These are phyloP conservation scores for Ormyrus pomaceus DNA, from an alignment of 2,888 invertebrate genomes.

Conservation along the genomic window DNA sequence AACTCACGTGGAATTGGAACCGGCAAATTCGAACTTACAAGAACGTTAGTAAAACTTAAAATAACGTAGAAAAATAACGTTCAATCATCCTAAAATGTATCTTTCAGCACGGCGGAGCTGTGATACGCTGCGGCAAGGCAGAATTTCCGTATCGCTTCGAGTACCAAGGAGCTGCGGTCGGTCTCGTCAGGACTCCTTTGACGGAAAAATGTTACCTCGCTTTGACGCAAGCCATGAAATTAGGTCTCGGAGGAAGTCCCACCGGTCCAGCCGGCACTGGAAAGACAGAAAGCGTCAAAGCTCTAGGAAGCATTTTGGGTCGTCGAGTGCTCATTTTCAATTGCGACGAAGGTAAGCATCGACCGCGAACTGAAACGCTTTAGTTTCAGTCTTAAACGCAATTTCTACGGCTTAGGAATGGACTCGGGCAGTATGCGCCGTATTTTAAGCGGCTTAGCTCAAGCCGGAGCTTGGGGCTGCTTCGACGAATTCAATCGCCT, in stretches of 20 bases:
- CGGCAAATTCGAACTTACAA: slow-evolving; percentile 86
- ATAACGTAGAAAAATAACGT: not conserved
- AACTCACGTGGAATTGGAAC: slow-evolving; percentile 90
- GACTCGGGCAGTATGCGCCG: slow-evolving; percentile 81
- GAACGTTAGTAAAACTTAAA: slow-evolving; percentile 59
- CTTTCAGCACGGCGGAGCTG: slow-evolving; percentile 78
- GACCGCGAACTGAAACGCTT: too few species aligned
- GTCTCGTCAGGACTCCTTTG: slow-evolving; percentile 95
- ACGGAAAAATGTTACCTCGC: slow-evolving; percentile 99
- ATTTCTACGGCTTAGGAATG: too few species aligned
- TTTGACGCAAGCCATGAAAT: slow-evolving; percentile 95
- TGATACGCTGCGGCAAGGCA: slow-evolving; percentile 93
- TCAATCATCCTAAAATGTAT: not conserved
- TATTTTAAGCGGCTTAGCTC: slow-evolving; percentile 93
- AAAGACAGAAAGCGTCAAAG: slow-evolving; percentile 99
- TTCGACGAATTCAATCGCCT: slow-evolving; percentile 99
- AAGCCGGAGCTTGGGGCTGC: slow-evolving; percentile 98
- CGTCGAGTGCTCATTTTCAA: slow-evolving; percentile 96
- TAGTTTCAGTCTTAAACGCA: too few species aligned
- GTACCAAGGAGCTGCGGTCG: slow-evolving; percentile 97
- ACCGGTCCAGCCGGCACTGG: slow-evolving; percentile 99
- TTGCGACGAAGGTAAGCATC: slow-evolving; percentile 88
- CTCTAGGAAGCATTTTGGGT: slow-evolving; percentile 92
- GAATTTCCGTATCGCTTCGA: slow-evolving; percentile 98
- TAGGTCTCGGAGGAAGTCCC: slow-evolving; percentile 98